A percentile compares a stretch with the other conserved stretches of the same genome.
These are phyloP conservation scores for Alitta virens DNA, from an alignment of 2,888 invertebrate genomes.

Conservation along the genomic window DNA sequence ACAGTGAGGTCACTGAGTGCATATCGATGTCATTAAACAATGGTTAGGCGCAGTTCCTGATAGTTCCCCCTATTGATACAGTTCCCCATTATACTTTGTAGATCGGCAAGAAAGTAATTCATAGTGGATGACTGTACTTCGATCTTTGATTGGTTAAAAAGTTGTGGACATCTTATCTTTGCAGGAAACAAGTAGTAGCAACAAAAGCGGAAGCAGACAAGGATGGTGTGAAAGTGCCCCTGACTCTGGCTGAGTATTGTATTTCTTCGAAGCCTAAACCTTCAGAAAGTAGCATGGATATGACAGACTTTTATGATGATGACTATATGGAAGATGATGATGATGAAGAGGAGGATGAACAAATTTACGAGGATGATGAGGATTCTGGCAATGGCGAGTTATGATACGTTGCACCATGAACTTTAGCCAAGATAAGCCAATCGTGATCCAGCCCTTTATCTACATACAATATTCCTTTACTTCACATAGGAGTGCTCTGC, in stretches of 20 bases:
- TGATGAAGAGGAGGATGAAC: constrained; percentile 36
- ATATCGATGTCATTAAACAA: too few relatives aligned
- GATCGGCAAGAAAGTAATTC: too few relatives aligned
- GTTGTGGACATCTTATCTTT: constrained; percentile 18
- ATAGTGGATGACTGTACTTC: too few relatives aligned
- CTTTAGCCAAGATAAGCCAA: background rate
- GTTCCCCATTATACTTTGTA: too few relatives aligned
- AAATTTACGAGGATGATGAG: constrained; percentile 38
- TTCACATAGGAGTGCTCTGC: too few relatives aligned
- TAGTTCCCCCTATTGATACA: too few relatives aligned
- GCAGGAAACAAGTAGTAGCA: constrained; percentile 92
- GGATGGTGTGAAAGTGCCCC: constrained; percentile 94
- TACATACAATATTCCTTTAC: too few relatives aligned
- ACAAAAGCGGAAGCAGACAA: constrained; percentile 93
- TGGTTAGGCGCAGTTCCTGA: too few relatives aligned
- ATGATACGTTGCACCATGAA: constrained; percentile 15
- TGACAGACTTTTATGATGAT: constrained; percentile 92
- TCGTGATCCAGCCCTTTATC: background rate
- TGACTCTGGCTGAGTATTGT: constrained; percentile 97
- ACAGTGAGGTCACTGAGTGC: too few relatives aligned
- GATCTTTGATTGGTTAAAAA: too few relatives aligned
- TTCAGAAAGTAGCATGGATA: constrained; percentile 78
- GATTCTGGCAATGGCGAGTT: constrained; percentile 34
- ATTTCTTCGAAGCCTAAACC: constrained; percentile 77
- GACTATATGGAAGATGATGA: constrained; percentile 38